Conservation (phyloP, 2,797 vertebrate genomes). For the Carapus acus region DNA sequence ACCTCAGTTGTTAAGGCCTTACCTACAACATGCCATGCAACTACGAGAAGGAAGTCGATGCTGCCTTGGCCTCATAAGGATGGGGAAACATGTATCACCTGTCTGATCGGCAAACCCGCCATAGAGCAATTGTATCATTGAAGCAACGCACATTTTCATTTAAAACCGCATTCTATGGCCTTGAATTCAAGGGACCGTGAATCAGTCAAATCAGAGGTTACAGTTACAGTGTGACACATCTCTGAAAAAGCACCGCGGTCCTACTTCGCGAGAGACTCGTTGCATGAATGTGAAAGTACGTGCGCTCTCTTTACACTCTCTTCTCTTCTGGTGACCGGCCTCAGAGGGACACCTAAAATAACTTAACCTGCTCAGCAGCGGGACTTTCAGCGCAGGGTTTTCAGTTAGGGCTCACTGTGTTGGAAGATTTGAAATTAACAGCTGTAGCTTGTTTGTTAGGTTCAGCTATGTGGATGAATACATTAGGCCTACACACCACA, state of each 20-base stretch:
- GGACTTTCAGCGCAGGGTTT: constrained; percentile 69
- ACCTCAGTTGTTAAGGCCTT: constrained; percentile 57
- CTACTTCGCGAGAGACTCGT: constrained; percentile 44
- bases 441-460: constrained; percentile 39
- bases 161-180: constrained; percentile 22
- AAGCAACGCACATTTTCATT: neutral
- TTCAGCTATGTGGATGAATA: constrained; percentile 50
- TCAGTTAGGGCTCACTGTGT: constrained; percentile 53
- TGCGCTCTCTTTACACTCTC: constrained; percentile 36
- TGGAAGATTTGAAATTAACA: constrained; percentile 41
- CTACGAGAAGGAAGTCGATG: constrained; percentile 43
- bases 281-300: constrained; percentile 52
- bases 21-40: constrained; percentile 68
- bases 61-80: constrained; percentile 56
- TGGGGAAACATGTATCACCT: constrained; percentile 48
- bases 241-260: constrained; percentile 31
- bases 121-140: constrained; percentile 25
- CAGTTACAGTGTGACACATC: constrained; percentile 31
- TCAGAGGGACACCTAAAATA: constrained; percentile 75
- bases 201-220: constrained; percentile 23
- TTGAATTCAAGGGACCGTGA: neutral
- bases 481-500: constrained; percentile 52
- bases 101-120: constrained; percentile 14
- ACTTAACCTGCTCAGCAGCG: constrained; percentile 72
- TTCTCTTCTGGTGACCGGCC: constrained; percentile 65